Conservation (phyloP, 2,888 invertebrate species). For the Smittia sp. region DNA sequence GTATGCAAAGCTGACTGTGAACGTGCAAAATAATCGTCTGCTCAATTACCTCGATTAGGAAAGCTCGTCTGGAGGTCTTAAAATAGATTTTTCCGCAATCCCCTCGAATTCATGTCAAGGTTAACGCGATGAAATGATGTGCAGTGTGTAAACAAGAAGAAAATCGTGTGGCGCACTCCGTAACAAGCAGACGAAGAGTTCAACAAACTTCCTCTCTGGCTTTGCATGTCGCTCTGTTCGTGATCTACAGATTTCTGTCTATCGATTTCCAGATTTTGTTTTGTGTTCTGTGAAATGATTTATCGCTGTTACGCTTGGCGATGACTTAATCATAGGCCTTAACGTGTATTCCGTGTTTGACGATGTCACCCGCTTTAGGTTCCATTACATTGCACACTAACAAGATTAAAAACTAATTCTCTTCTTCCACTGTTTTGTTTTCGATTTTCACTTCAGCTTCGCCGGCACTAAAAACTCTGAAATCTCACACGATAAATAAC, state of each 20-base stretch:
- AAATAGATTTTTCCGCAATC: not conserved
- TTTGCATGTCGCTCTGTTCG: not conserved
- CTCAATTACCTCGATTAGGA: not conserved
- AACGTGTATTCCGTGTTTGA: too few species aligned
- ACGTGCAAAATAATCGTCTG: not conserved
- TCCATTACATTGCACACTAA: too few species aligned
- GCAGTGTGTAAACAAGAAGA: conserved; percentile 6
- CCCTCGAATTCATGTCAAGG: not conserved
- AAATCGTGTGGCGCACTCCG: not conserved
- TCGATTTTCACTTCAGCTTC: too few species aligned
- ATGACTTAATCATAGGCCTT: too few species aligned
- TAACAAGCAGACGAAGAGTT: not conserved
- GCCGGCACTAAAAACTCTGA: not conserved
- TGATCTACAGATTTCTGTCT: not conserved
- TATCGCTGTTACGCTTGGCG: too few species aligned
- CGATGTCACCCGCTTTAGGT: too few species aligned
- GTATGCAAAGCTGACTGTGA: not conserved
- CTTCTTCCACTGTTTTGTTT: not conserved
- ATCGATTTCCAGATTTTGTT: not conserved
- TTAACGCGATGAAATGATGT: not conserved
- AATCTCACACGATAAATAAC: not conserved
- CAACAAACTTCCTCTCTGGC: not conserved
- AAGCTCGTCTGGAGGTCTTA: not conserved
- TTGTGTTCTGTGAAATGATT: too few species aligned
- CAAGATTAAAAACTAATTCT: not conserved